Evolutionary conservation across 1,140 invertebrate species (phyloP), one percentile per base, ranked within the genome.

Genomic region (Trichonephila clavipes): DNA sequence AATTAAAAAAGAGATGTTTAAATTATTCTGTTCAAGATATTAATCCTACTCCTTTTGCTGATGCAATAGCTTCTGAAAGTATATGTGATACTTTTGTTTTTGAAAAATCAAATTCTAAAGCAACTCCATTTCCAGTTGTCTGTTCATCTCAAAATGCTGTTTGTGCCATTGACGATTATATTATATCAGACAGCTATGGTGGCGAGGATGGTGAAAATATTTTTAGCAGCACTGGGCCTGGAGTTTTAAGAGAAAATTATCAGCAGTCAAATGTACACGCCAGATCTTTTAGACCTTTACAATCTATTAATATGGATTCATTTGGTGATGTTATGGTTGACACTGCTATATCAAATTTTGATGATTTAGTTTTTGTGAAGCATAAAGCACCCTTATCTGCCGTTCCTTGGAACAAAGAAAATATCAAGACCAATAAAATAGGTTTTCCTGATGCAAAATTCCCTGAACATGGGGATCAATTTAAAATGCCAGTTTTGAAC

Each of bases 331-430:
- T 93, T 18, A n/a, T 87, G 66, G 44, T 72, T 7, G n/a, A 72
- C 3, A 88, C 58, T 51, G 16, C 58, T 44, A 7, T 61, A 2
- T 12, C 81, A 19, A n/a, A 58, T n/a, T 66, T 58, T 51, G 66
- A 61, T 5, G n/a, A 66, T 40, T 44, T 64, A 62, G 19, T 62
- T 44, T 61, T 51, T 44, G n/a, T 93, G 19, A 93, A 88, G 44
- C 21, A 77, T 10, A 77, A 88, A 81, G n/a, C 19, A 4, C 16
- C 85, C 62, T 16, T 28, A 0, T 81, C 87, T 44, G 19, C 40
- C 62, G n/a, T 58, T 24, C 24, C 69, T 10, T 81, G 86, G 85
- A 88, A 93, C 28, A 93, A 93, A 58, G 92, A 93, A 88, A 93
- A 93, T 81, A 81, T 93, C 28, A 40, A 81, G n/a, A 58, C n/a